These are phyloP conservation scores for Vollenhovia emeryi DNA, from an alignment of 1,140 invertebrate species.

Conservation along the genomic window DNA sequence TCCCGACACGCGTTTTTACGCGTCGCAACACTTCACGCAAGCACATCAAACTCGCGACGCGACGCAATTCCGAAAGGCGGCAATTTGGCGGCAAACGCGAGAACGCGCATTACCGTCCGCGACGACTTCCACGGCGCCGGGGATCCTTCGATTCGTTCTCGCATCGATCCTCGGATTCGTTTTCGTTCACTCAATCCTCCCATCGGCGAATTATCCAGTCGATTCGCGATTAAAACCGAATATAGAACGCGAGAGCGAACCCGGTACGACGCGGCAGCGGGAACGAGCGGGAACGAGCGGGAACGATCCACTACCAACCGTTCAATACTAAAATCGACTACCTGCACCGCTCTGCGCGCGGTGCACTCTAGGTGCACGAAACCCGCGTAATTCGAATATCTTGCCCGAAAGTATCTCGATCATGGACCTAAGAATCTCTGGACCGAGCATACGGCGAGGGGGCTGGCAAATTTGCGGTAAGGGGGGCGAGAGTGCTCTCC, in stretches of 20 bases:
- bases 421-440: too few species aligned
- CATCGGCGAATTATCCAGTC: background rate
- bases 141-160: background rate
- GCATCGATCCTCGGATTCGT: background rate
- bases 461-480: too few species aligned
- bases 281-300: too few species aligned
- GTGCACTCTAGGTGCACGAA: too few species aligned
- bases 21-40: background rate
- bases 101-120: background rate
- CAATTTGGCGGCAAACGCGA: background rate
- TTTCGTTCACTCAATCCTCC: background rate
- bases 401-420: too few species aligned
- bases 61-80: background rate
- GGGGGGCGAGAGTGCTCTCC: too few species aligned
- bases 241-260: background rate
- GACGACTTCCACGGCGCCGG: background rate
- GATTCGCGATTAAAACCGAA: background rate
- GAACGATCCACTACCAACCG: background rate
- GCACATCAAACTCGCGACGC: background rate
- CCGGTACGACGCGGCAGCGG: background rate
- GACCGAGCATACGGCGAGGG: too few species aligned
- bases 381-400: too few species aligned
- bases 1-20: background rate
- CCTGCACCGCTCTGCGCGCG: background rate
- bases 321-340: background rate